Evolutionary conservation across 2,888 invertebrate genomes (phyloP), one percentile per base, ranked within the genome.

Genomic region (Camptogramma bilineatum): DNA sequence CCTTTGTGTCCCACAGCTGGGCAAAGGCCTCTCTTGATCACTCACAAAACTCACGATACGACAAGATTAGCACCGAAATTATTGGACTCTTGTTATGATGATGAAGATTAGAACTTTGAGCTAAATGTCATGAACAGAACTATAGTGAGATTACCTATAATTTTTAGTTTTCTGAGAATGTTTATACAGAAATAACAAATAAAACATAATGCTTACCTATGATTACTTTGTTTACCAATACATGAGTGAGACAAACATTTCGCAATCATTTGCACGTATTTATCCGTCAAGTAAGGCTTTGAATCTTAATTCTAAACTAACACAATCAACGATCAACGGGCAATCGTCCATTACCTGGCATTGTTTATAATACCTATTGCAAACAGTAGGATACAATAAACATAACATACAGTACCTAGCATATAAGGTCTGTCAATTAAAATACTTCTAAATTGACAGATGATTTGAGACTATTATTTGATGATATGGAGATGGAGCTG

Each of bases 251-350:
- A 59, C 52, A 66, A 62, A 62, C 55, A 56, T 55, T 65, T 58
- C 48, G 52, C 39, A 66, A 59, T 47, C 34, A 56, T 52, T 59
- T 57, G 58, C 58, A 55, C 47, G 44, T 55, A 42, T 47, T 34
- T 55, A 54, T 21, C 44, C 21, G 13, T 7, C 16, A 17, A 39
- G 55, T 55, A 50, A 24, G 62, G 57, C 19, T 59, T 8, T 63
- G 62, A 47, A 66, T 66, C 8, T 56, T 66, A 66, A 66, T 62
- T 53, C 16, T 61, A 24, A 53, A 21, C 19, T 31, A 34, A 39
- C 10, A 59, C 52, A 59, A 52, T 60, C 54, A 17, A 46, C 54
- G 18, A 55, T 60, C 17, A 64, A 50, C 39, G 28, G 17, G 4
- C 18, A 18, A 28, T 54, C 39, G 10, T 9, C 7, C 54, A 34